Conservation (phyloP, 2,113 vertebrate genomes). For the Sitta europaea region DNA sequence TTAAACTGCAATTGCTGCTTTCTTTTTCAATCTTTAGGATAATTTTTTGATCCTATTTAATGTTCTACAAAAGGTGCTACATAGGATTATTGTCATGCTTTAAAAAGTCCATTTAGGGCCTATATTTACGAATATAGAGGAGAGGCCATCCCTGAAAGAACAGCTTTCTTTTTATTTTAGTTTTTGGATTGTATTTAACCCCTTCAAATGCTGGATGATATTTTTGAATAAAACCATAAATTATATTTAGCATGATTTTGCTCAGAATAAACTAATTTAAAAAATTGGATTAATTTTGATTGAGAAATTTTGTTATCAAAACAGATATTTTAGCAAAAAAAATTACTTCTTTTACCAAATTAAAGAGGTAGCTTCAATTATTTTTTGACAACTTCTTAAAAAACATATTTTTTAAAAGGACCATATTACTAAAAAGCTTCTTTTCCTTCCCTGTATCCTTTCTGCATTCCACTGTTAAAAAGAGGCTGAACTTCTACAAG, state of each 20-base stretch:
- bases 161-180: background rate
- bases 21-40: background rate
- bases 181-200: background rate
- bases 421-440: background rate
- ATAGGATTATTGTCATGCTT: slow-evolving; percentile 18
- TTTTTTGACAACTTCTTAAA: background rate
- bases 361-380: background rate
- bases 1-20: slow-evolving; percentile 36
- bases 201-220: background rate
- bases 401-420: background rate
- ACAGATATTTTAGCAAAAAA: background rate
- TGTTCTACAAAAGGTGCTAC: background rate
- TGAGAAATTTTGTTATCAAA: background rate
- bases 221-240: background rate
- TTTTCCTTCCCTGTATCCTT: background rate
- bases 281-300: background rate
- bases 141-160: background rate
- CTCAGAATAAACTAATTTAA: background rate
- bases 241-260: background rate
- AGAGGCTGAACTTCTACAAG: background rate
- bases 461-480: background rate
- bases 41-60: slow-evolving; percentile 40
- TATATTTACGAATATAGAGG: background rate
- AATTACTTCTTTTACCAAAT: background rate
- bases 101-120: background rate